Base-by-base conservation (phyloP, 2,888 invertebrate genomes). In the Synergus umbraculus region DNA sequence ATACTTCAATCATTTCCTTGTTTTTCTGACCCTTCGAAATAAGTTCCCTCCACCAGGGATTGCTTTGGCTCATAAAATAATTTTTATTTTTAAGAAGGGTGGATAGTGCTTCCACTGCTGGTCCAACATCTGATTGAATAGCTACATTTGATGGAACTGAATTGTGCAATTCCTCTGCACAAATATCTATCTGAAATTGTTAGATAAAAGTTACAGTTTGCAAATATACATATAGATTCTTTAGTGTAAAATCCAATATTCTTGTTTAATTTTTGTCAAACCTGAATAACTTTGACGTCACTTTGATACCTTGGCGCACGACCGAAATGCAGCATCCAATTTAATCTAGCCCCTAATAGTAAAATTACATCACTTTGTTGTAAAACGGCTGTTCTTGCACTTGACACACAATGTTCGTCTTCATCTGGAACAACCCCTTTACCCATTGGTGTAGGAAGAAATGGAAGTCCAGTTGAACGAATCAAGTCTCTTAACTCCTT, bases 281-380 rank as follows among this genome's bases (percentile, higher is more conserved):
- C 97, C 94, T 98, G 98, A 87, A 99, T 97, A 83, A 99, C 93
- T 93, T 98, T 97, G 5, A 97, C 97, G 89, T 96, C 94, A 0
- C 95, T 93, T 22, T 95, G 94, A 92, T 96, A 99, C 63, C 99
- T 93, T 1, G 98, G 99, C 22, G 96, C 93, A 78, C 96, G 95
- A 2, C 99, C 99, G 93, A 99, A 99, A 93, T 99, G 99, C 82
- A 99, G 94, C 93, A 99, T 99, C 99, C 99, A 99, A 93, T 99
- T 99, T 22, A 99, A 94, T 60, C 99, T 93, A 0, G 98, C 99
- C 0, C 99, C 99, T 60, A 98, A 92, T 76, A 98, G 92, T 4
- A 99, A 88, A 3, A 99, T 94, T 0, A 98, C 97, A 92, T 99
- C 99, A 0, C 98, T 97, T 85, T 97, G 95, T 87, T 96, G 95